Conservation (phyloP, 2,888 invertebrate species). For the Torymus texanus region DNA sequence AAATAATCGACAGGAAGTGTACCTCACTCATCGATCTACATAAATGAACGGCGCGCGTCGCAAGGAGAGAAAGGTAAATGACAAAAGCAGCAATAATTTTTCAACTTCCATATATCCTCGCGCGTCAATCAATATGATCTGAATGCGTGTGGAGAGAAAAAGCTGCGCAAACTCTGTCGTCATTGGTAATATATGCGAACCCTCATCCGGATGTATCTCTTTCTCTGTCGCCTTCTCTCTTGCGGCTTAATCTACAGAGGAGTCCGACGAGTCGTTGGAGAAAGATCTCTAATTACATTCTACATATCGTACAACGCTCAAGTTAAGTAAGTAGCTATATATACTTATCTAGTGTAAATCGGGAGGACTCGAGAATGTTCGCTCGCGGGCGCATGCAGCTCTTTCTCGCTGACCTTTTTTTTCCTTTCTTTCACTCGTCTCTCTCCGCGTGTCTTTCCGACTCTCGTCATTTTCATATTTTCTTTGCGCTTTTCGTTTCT, state of each 20-base stretch:
- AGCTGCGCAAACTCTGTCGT: neutral
- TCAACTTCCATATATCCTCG: neutral
- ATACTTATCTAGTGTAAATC: conserved; percentile 42
- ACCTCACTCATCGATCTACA: too few species aligned
- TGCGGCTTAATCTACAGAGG: conserved; percentile 16
- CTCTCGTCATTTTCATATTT: neutral
- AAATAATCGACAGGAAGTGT: too few species aligned
- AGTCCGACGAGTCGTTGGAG: conserved; percentile 28
- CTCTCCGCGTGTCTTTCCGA: conserved; percentile 10
- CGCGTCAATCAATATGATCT: neutral
- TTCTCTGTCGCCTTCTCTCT: neutral
- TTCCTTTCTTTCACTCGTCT: neutral
- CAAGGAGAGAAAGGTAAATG: too few species aligned
- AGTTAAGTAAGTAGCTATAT: conserved; percentile 16
- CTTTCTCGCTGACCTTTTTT: neutral
- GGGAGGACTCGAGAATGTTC: conserved; percentile 52
- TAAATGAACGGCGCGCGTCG: too few species aligned
- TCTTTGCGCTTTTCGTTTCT: neutral
- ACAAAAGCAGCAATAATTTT: too few species aligned
- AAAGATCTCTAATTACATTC: conserved; percentile 30
- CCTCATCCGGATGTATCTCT: neutral
- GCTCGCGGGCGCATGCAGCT: conserved; percentile 29
- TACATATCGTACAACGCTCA: conserved; percentile 29
- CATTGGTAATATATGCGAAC: neutral
- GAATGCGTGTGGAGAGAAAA: neutral